A percentile compares a stretch with the other conserved stretches of the same genome.
phyloP scores from a whole-genome alignment of 2,888 invertebrate species.

The Spilosoma lubricipeda region DNA sequence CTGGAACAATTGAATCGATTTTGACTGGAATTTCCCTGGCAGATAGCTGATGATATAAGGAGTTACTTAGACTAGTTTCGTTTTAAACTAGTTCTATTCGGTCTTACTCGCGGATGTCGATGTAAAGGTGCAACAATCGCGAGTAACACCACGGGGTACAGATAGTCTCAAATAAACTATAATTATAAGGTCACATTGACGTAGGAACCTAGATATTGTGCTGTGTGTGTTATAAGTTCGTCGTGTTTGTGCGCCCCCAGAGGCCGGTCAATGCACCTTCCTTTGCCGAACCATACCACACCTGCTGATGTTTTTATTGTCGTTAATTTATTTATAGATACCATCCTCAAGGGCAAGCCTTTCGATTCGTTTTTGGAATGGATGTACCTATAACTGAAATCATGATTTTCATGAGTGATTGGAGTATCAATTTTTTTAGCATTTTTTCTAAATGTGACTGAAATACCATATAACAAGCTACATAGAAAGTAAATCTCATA shows the following conservation, averaged over 20 bases:
- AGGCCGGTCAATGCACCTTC: slow-evolving; percentile 63
- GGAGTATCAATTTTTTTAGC: neutral
- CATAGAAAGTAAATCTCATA: too few relatives aligned
- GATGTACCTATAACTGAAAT: neutral
- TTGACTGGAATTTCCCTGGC: too few relatives aligned
- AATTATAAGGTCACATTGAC: slow-evolving; percentile 24
- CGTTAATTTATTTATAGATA: slow-evolving; percentile 29
- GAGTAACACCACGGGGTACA: too few relatives aligned
- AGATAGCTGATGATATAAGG: too few relatives aligned
- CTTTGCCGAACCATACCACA: slow-evolving; percentile 47
- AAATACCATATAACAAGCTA: neutral
- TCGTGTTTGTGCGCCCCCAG: slow-evolving; percentile 43
- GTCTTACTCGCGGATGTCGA: too few relatives aligned
- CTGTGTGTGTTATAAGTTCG: slow-evolving; percentile 36
- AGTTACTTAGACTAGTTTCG: too few relatives aligned
- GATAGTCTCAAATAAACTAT: slow-evolving; percentile 15
- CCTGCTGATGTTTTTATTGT: slow-evolving; percentile 28
- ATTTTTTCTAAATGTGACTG: neutral
- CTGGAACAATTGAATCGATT: too few relatives aligned
- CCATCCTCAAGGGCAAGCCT: slow-evolving; percentile 9
- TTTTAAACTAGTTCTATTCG: too few relatives aligned
- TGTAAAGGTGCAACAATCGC: too few relatives aligned
- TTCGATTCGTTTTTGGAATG: slow-evolving; percentile 7
- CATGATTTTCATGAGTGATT: neutral
- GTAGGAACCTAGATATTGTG: slow-evolving; percentile 16